phyloP scores from a whole-genome alignment of 2,888 invertebrate genomes.

The Epsilonema sp. region DNA sequence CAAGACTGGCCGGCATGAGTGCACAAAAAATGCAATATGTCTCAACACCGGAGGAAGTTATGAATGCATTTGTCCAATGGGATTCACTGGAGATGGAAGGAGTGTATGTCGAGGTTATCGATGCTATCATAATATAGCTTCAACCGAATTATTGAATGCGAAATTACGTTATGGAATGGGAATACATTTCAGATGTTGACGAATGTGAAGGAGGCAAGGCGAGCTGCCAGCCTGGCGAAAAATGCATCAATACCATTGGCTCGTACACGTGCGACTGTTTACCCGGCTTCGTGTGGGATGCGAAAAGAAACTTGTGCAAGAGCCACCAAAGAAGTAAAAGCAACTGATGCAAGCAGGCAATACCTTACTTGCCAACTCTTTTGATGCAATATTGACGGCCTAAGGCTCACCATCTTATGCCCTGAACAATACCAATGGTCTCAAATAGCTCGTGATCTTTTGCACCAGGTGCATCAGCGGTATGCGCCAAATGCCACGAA shows the following conservation, averaged over 20 bases:
- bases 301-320: not conserved
- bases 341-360: no score
- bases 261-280: slow-evolving; percentile 45
- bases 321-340: no score
- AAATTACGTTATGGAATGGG: no score
- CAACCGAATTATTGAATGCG: no score
- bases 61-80: slow-evolving; percentile 82
- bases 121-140: not conserved
- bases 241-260: slow-evolving; percentile 45
- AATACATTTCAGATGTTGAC: slow-evolving; percentile 8
- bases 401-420: no score
- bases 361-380: no score
- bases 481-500: no score
- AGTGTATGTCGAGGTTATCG: slow-evolving; percentile 59
- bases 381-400: no score
- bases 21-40: slow-evolving; percentile 61
- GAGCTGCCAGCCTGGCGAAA: not conserved
- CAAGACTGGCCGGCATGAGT: slow-evolving; percentile 35
- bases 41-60: slow-evolving; percentile 86
- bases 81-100: slow-evolving; percentile 75
- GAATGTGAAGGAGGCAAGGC: slow-evolving; percentile 5
- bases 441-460: no score
- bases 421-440: no score
- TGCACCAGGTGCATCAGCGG: no score
- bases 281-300: not conserved